phyloP scores from a whole-genome alignment of 1,140 invertebrate genomes.

The Apis laboriosa region DNA sequence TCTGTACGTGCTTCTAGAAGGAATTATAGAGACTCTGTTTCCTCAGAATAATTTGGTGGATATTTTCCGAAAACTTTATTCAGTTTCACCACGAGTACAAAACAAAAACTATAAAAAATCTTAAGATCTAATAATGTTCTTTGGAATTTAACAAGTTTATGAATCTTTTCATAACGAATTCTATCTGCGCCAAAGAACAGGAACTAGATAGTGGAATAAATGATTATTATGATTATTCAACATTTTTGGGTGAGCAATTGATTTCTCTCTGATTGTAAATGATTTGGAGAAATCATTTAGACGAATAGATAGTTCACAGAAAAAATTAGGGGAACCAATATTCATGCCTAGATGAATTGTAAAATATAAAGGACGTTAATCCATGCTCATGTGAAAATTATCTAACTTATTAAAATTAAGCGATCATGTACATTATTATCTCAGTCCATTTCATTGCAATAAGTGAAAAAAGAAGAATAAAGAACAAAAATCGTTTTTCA shows the following conservation, averaged over 20 bases:
- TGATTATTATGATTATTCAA: neutral
- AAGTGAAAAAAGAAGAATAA: neutral
- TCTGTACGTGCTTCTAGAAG: slow-evolving; percentile 93
- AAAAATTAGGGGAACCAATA: neutral
- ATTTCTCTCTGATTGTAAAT: neutral
- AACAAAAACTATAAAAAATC: slow-evolving; percentile 68
- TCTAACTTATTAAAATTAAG: neutral
- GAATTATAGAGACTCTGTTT: slow-evolving; percentile 88
- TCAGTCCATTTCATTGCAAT: slow-evolving; percentile 31
- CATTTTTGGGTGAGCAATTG: neutral
- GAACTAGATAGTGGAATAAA: neutral
- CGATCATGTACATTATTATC: neutral
- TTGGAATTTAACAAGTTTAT: neutral
- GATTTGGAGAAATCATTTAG: neutral
- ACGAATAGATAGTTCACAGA: neutral
- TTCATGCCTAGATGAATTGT: slow-evolving; percentile 4
- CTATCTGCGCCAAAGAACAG: neutral
- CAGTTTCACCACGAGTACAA: slow-evolving; percentile 80
- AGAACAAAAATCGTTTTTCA: slow-evolving; percentile 22
- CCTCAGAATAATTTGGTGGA: slow-evolving; percentile 86
- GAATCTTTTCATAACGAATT: neutral
- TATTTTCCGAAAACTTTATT: slow-evolving; percentile 86
- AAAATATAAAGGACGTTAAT: slow-evolving; percentile 8
- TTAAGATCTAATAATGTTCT: slow-evolving; percentile 56
- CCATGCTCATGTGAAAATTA: neutral